Conservation (phyloP, 2,797 vertebrate genomes). For the Malacoraja senta region DNA sequence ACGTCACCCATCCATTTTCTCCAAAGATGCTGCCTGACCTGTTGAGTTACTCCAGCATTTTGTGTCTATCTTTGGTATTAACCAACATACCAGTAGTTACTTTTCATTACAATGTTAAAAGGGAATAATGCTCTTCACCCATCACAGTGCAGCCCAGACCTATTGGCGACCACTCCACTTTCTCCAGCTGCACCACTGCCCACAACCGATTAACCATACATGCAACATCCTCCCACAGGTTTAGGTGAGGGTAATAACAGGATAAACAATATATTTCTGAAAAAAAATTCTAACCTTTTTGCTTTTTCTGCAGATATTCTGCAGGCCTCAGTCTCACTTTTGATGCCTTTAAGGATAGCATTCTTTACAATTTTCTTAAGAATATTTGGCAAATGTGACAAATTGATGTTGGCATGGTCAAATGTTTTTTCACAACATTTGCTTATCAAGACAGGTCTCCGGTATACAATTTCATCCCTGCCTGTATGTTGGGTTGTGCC, state of each 20-base stretch:
- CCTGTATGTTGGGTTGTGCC: neutral
- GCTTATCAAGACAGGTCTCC: neutral
- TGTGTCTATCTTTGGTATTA: too few species aligned
- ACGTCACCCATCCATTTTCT: too few species aligned
- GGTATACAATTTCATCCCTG: constrained; percentile 7
- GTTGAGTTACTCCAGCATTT: too few species aligned
- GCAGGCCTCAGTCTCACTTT: neutral
- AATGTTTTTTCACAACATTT: constrained; percentile 20
- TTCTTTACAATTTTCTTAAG: neutral
- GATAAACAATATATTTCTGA: neutral
- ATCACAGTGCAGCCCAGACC: neutral
- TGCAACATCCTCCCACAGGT: neutral
- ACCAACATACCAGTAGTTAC: too few species aligned
- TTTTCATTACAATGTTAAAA: neutral
- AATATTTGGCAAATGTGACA: neutral
- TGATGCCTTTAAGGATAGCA: neutral
- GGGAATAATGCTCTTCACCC: neutral
- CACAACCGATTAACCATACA: neutral
- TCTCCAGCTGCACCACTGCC: neutral
- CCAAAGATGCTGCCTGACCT: too few species aligned
- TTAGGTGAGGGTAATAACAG: neutral
- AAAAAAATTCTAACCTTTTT: neutral
- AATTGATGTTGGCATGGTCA: neutral
- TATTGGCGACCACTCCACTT: neutral
- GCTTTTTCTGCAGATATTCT: neutral